Conservation (phyloP, 2,888 invertebrate species). For the Apamea epomidion region DNA sequence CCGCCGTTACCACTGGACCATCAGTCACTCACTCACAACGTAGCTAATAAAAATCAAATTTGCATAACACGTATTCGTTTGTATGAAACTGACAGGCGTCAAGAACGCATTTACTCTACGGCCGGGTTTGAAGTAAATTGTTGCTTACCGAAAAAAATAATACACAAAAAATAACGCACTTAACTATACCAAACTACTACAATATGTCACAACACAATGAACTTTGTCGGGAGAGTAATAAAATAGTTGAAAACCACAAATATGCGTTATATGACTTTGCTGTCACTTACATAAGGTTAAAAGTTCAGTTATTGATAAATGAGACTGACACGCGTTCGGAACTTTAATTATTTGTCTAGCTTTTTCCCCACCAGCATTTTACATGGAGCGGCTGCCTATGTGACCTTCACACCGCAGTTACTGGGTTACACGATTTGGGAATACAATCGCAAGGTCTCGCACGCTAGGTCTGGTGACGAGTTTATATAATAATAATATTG, state of each 20-base stretch:
- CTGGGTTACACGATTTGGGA: not conserved
- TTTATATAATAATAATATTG: not conserved
- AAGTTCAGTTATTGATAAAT: slow-evolving; percentile 16
- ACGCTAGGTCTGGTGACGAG: not conserved
- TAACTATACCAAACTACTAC: not conserved
- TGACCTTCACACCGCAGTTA: not conserved
- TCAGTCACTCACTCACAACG: no score
- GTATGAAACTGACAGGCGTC: no score
- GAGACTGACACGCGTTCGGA: not conserved
- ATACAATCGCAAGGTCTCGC: not conserved
- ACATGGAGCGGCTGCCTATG: no score
- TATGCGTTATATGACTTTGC: not conserved
- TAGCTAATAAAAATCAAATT: no score
- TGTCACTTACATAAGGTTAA: slow-evolving; percentile 2
- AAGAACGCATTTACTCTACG: no score
- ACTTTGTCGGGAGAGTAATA: not conserved
- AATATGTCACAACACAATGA: no score
- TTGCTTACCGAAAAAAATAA: slow-evolving; percentile 1
- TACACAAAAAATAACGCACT: not conserved
- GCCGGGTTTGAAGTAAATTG: no score
- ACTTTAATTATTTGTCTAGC: not conserved
- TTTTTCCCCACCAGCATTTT: not conserved
- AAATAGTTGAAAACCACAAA: not conserved
- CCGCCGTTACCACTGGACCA: no score
- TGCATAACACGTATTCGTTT: no score